phyloP scores from a whole-genome alignment of 2,113 vertebrate genomes.

The Campylorhamphus procurvoides region DNA sequence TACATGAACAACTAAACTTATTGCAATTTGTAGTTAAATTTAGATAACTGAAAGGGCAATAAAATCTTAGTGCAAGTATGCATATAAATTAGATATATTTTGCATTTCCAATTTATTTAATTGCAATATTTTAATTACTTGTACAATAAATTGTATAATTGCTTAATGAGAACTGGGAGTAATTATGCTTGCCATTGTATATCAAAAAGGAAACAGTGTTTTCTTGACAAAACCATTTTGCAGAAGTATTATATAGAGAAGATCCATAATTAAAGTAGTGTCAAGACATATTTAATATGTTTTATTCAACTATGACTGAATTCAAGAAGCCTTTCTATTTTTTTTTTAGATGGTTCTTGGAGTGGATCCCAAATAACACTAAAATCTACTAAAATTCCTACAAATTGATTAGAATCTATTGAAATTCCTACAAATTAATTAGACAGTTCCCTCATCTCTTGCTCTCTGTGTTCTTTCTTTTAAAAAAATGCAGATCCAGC shows the following conservation, averaged over 20 bases:
- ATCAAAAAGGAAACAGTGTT: background rate
- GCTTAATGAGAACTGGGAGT: constrained; percentile 4
- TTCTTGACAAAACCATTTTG: constrained; percentile 18
- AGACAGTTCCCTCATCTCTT: background rate
- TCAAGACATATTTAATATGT: background rate
- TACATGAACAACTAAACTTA: background rate
- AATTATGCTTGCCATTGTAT: constrained; percentile 25
- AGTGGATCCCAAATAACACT: background rate
- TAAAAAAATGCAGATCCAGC: background rate
- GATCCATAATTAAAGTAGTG: background rate
- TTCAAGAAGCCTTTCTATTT: background rate
- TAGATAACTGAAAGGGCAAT: background rate
- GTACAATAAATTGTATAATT: constrained; percentile 27
- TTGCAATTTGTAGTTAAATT: constrained; percentile 6
- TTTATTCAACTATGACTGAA: background rate
- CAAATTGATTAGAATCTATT: background rate
- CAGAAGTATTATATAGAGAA: background rate
- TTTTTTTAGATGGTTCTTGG: background rate
- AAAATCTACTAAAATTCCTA: background rate
- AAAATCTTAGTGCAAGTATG: background rate
- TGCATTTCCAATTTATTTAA: constrained; percentile 9
- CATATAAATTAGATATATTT: constrained; percentile 12
- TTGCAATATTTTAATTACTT: constrained; percentile 45
- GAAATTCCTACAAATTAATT: background rate
- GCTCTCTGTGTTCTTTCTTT: background rate